Evolutionary conservation across 2,888 invertebrate genomes (phyloP), one percentile per base, ranked within the genome.

Genomic region (Xanthia icteritia): DNA sequence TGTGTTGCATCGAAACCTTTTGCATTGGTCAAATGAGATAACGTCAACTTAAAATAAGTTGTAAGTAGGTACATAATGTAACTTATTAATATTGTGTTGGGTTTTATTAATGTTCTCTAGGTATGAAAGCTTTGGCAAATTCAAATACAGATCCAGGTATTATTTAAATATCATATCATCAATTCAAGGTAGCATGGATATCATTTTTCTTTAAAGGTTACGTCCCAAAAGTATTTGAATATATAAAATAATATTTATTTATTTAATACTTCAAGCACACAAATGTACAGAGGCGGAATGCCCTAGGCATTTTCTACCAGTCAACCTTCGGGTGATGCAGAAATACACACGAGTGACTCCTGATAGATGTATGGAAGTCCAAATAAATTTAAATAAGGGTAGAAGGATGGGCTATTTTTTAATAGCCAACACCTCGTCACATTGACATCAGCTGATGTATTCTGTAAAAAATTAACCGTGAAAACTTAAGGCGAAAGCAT

Each of bases 31-130:
- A 61, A 63, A 61, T 9, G 6, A 39, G 23, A 72, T n/a, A 71
- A 61, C 0, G 23, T 31, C 45, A 23, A 45, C 23, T 60, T 31
- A 11, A 54, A 20, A 51, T 51, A 51, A 8, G 2, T 51, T 20
- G 39, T 54, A 54, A 17, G 13, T 67, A 23, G 15, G 15, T 66
- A 11, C 27, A 68, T 42, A 51, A 1, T 48, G 2, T 42, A 39
- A 48, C 17, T 48, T 48, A 17, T 5, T 31, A 51, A n/a, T 23
- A 51, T 54, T 63, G 20, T 31, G 31, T 45, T 45, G 11, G 5
- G 5, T 42, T 73, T 36, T 56, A 45, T 56, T 63, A 23, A 73
- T 36, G 11, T 61, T 61, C 31, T 45, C 27, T 39, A n/a, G 79
- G 15, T 23, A 31, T 48, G 0, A 39, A 27, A 63, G 27, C 17